Evolutionary conservation across 2,113 vertebrate genomes (phyloP).

Genomic region (Elgaria multicarinata): DNA sequence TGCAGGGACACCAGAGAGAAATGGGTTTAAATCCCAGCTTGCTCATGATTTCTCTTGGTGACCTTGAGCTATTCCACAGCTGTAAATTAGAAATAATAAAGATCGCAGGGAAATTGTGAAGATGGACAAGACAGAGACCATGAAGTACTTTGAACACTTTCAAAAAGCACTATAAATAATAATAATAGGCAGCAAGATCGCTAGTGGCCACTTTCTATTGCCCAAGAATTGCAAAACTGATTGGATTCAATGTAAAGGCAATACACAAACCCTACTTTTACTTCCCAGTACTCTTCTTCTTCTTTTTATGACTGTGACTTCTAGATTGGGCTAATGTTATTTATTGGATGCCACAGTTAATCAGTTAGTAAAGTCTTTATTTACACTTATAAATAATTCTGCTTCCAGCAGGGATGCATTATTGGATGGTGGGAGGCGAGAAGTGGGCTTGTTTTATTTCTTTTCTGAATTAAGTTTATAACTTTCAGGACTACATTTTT

Average conservation of each 20-base stretch:
- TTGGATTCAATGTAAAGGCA: background rate
- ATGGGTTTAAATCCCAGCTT: slow-evolving; percentile 8
- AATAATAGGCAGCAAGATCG: background rate
- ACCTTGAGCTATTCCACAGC: slow-evolving; percentile 15
- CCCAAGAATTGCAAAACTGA: background rate
- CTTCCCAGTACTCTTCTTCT: background rate
- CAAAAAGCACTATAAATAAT: slow-evolving; percentile 26
- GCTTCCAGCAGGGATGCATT: background rate
- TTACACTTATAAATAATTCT: background rate
- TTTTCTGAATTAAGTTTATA: background rate
- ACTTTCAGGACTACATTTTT: background rate
- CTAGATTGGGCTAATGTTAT: background rate
- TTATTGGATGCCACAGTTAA: slow-evolving; percentile 1
- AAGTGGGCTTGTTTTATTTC: no score
- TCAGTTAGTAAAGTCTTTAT: background rate
- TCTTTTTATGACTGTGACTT: background rate
- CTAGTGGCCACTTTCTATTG: background rate
- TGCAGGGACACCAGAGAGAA: background rate
- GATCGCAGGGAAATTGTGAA: slow-evolving; percentile 5
- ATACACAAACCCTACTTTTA: background rate
- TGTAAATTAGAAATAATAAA: slow-evolving; percentile 34
- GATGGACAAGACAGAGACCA: background rate
- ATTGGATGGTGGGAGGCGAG: background rate
- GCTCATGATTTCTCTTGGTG: background rate
- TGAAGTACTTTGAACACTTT: slow-evolving; percentile 7